A percentile compares a stretch with the other conserved stretches of the same genome.
phyloP scores from a whole-genome alignment of 1,140 invertebrate species.

The Bombus sibiricus region DNA sequence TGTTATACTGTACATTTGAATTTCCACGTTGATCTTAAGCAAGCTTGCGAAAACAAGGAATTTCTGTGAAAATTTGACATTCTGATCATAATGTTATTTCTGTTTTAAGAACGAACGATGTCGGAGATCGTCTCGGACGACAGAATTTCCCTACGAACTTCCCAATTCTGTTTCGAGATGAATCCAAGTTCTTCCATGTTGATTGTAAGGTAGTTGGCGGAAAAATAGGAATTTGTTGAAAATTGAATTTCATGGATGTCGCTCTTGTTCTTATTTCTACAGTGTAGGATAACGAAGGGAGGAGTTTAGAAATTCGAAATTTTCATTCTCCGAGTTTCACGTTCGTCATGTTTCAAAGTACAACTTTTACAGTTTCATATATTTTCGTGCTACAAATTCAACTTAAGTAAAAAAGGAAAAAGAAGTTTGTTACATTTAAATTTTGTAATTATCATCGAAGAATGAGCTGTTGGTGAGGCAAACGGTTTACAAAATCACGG shows the following conservation, averaged over 20 bases:
- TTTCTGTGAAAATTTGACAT: no score
- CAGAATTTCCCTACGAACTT: no score
- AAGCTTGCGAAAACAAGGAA: no score
- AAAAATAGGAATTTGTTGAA: not conserved
- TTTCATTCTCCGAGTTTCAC: no score
- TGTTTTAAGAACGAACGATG: no score
- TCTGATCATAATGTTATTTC: no score
- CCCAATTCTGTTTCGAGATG: no score
- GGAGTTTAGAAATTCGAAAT: not conserved
- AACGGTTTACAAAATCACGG: not conserved
- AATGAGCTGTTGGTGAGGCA: not conserved
- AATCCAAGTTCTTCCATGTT: no score
- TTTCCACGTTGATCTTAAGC: no score
- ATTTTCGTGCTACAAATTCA: not conserved
- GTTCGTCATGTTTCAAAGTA: not conserved
- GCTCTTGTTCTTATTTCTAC: not conserved
- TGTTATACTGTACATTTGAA: no score
- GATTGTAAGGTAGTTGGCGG: no score
- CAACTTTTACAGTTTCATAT: not conserved
- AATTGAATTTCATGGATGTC: not conserved
- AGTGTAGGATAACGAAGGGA: not conserved
- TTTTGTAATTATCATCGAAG: not conserved
- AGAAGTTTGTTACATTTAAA: not conserved
- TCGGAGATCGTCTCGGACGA: no score
- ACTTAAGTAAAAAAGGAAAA: not conserved